Percentiles rank a stretch among this genome's conserved stretches.
These are phyloP conservation scores for Crotalus horridus DNA, from an alignment of 2,113 vertebrate genomes.

Conservation along the genomic window DNA sequence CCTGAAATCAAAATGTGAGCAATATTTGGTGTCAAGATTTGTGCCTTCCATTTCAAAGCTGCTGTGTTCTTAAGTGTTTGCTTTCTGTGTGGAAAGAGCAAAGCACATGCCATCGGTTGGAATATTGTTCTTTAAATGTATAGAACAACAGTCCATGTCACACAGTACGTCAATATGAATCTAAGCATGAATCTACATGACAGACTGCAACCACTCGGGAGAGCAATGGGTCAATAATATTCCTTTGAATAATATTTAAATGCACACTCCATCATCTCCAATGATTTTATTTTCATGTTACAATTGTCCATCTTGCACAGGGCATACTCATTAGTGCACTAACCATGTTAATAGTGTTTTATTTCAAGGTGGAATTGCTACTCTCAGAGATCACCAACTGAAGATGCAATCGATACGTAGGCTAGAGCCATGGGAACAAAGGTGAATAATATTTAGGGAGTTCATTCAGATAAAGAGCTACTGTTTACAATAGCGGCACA, in stretches of 20 bases:
- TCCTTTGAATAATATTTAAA: conserved; percentile 40
- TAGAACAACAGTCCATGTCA: not conserved
- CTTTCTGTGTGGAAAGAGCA: conserved; percentile 2
- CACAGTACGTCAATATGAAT: conserved; percentile 23
- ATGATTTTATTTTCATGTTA: conserved; percentile 17
- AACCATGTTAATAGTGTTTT: not conserved
- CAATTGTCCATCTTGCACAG: conserved; percentile 13
- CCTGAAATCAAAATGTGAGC: not conserved
- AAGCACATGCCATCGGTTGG: not conserved
- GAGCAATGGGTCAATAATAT: conserved; percentile 34
- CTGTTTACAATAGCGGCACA: not conserved
- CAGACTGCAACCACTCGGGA: conserved; percentile 9
- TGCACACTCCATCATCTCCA: conserved; percentile 1
- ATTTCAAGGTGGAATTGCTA: conserved; percentile 2
- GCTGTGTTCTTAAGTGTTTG: conserved; percentile 9
- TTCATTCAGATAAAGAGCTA: not conserved
- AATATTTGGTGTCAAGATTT: not conserved
- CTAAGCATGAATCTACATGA: conserved; percentile 28
- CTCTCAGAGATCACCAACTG: not conserved
- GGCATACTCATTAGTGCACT: not conserved
- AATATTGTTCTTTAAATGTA: conserved; percentile 5
- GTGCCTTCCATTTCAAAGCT: conserved; percentile 25
- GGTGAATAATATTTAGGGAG: not conserved
- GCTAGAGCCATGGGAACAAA: not conserved
- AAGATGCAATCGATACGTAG: not conserved